These are phyloP conservation scores for Podargus strigoides DNA, from an alignment of 2,797 vertebrate genomes.

Conservation along the genomic window DNA sequence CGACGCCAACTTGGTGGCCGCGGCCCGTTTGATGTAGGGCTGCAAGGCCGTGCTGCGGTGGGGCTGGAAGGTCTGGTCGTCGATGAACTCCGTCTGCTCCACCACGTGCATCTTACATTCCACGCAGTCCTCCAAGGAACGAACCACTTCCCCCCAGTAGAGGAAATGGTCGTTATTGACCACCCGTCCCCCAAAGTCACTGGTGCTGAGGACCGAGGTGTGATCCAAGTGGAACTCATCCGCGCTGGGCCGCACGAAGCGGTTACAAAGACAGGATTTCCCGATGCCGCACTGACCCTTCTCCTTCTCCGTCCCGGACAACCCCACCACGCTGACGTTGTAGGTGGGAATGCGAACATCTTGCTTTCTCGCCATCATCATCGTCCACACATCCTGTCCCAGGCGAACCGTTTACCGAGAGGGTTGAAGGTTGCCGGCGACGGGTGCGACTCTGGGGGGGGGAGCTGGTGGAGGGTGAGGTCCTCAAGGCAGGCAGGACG, in stretches of 20 bases:
- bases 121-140: constrained; percentile 86
- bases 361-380: constrained; percentile 99
- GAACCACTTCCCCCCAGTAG: constrained; percentile 93
- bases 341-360: constrained; percentile 93
- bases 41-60: constrained; percentile 96
- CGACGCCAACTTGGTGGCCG: constrained; percentile 91
- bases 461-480: neutral
- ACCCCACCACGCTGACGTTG: constrained; percentile 92
- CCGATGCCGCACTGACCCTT: constrained; percentile 96
- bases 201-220: constrained; percentile 97
- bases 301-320: constrained; percentile 98
- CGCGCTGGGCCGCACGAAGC: constrained; percentile 91
- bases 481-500: neutral
- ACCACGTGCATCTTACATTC: constrained; percentile 91
- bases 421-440: constrained; percentile 65
- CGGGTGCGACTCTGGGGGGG: constrained; percentile 49
- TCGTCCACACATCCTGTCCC: constrained; percentile 89
- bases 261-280: constrained; percentile 97
- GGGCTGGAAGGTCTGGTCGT: constrained; percentile 97
- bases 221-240: constrained; percentile 96
- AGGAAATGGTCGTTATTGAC: constrained; percentile 99
- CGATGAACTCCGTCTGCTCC: constrained; percentile 98
- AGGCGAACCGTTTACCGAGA: constrained; percentile 75
- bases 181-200: constrained; percentile 95
- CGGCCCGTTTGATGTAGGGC: constrained; percentile 95